phyloP scores from a whole-genome alignment of 2,797 vertebrate genomes.

The Basileuterus tristriatus region DNA sequence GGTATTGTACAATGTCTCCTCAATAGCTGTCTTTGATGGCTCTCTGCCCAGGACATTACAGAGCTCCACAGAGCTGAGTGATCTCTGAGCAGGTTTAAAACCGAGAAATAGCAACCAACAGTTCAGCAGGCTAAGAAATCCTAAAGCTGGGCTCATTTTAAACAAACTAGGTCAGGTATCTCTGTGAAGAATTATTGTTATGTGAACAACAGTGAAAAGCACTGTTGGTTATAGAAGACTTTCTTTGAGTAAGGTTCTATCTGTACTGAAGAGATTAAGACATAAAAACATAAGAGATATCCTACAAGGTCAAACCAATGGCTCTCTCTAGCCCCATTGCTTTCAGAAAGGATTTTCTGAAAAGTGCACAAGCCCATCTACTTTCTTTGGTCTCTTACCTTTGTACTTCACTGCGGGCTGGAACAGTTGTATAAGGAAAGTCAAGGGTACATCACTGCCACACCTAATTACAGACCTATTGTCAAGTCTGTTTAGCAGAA shows the following conservation, averaged over 20 bases:
- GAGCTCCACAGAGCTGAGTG: neutral
- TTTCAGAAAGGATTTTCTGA: neutral
- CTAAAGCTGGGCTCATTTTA: neutral
- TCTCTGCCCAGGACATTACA: neutral
- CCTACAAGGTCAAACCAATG: neutral
- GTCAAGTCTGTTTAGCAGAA: neutral
- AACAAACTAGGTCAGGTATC: slow-evolving; percentile 3
- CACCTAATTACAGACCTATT: neutral
- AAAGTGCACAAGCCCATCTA: neutral
- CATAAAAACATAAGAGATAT: neutral
- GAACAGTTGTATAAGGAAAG: neutral
- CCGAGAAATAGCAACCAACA: neutral
- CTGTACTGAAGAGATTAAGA: neutral
- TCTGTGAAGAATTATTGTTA: slow-evolving; percentile 10
- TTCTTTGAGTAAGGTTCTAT: neutral
- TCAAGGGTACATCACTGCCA: neutral
- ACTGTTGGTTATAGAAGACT: neutral
- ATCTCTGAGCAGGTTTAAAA: neutral
- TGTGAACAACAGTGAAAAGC: slow-evolving; percentile 28
- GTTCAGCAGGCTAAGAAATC: neutral
- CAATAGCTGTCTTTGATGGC: neutral
- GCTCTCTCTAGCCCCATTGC: neutral
- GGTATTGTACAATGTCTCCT: neutral
- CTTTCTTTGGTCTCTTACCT: neutral
- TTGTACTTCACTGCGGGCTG: neutral